phyloP scores from a whole-genome alignment of 2,888 invertebrate species.

The Acleris literana region DNA sequence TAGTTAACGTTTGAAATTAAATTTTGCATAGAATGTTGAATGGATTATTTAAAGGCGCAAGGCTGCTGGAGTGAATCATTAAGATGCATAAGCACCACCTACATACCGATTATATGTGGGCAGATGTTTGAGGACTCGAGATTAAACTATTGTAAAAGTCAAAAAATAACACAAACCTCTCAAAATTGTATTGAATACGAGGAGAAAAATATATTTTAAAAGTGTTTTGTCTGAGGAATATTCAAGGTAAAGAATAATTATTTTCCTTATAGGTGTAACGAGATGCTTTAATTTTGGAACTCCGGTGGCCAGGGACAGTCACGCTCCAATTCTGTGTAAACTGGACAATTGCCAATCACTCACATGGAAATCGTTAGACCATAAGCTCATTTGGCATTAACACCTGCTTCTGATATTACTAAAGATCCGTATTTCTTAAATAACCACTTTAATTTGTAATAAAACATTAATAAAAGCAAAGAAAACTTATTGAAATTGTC shows the following conservation, averaged over 20 bases:
- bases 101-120: constrained; percentile 11
- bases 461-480: neutral
- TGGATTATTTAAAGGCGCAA: constrained; percentile 15
- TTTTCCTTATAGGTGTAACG: constrained; percentile 22
- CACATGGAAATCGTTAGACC: constrained; percentile 15
- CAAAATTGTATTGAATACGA: no score
- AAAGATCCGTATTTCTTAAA: neutral
- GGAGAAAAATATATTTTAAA: no score
- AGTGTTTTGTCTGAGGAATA: no score
- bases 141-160: no score
- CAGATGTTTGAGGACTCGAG: neutral
- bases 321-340: constrained; percentile 20
- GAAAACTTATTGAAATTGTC: no score
- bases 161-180: no score
- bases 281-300: constrained; percentile 6
- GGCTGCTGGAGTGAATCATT: constrained; percentile 27
- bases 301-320: constrained; percentile 23
- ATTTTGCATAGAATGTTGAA: neutral
- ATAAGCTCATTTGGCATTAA: constrained; percentile 8
- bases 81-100: constrained; percentile 26
- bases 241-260: neutral
- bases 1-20: neutral
- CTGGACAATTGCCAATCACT: constrained; percentile 29
- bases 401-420: neutral
- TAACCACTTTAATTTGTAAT: neutral